Evolutionary conservation across 1,140 invertebrate genomes (phyloP).

Genomic region (Caenorhabditis tropicalis): DNA sequence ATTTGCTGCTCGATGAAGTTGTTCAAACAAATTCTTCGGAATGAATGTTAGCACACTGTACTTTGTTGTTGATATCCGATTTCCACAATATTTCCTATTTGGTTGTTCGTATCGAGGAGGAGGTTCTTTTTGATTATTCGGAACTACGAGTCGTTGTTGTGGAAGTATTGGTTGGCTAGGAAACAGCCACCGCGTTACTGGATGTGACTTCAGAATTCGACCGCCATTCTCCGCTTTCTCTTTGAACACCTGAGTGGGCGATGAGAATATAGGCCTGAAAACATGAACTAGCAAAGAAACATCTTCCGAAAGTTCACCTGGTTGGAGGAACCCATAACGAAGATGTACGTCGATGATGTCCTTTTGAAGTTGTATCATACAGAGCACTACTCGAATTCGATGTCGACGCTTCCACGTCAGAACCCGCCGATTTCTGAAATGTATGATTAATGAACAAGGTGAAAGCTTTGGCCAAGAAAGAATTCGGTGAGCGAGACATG

Average conservation of each 20-base stretch:
- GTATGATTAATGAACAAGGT: background rate
- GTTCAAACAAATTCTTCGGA: slow-evolving; percentile 94
- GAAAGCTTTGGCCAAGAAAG: too few species aligned
- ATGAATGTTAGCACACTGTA: slow-evolving; percentile 92
- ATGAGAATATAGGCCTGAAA: slow-evolving; percentile 58
- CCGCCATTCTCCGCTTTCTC: slow-evolving; percentile 54
- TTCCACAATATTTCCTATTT: slow-evolving; percentile 81
- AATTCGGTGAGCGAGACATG: too few species aligned
- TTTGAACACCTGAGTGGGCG: slow-evolving; percentile 49
- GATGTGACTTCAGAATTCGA: slow-evolving; percentile 48
- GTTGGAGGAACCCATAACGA: slow-evolving; percentile 58
- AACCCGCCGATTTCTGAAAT: slow-evolving; percentile 21
- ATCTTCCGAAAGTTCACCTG: slow-evolving; percentile 35
- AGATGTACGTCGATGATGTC: slow-evolving; percentile 57
- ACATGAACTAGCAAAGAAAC: background rate
- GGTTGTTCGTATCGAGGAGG: slow-evolving; percentile 80
- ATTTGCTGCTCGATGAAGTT: slow-evolving; percentile 85
- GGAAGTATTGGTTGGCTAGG: slow-evolving; percentile 19
- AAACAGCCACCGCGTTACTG: slow-evolving; percentile 42
- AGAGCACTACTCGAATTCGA: slow-evolving; percentile 23
- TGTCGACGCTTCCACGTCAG: slow-evolving; percentile 32
- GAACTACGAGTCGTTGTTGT: slow-evolving; percentile 40
- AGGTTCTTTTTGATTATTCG: slow-evolving; percentile 72
- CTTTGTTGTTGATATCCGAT: slow-evolving; percentile 90
- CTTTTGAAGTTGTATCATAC: slow-evolving; percentile 28